phyloP scores from a whole-genome alignment of 53 echinoderm and acorn worm genomes.

The Temnopleurus reevesii region DNA sequence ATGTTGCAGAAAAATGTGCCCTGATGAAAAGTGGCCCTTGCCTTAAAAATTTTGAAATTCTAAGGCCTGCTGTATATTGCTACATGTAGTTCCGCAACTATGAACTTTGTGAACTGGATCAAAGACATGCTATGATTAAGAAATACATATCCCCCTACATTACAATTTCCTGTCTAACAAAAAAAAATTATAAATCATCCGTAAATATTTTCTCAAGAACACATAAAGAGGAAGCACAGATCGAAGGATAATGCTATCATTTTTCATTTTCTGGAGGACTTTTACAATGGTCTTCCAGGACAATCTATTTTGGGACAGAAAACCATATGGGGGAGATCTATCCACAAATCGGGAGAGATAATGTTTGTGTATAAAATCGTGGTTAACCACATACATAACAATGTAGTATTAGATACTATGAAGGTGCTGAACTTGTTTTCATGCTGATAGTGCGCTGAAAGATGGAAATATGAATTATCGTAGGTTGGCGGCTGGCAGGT shows the following conservation, averaged over 20 bases:
- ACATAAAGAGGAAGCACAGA: neutral
- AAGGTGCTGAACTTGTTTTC: neutral
- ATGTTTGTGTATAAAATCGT: neutral
- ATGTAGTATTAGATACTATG: neutral
- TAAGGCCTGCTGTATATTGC: too few relatives aligned
- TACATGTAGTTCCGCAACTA: neutral
- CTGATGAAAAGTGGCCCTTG: too few relatives aligned
- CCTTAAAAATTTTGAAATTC: too few relatives aligned
- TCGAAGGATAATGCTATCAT: neutral
- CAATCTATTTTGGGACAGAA: slow-evolving; percentile 5
- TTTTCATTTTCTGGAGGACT: neutral
- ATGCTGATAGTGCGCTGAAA: neutral
- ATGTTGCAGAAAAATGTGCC: too few relatives aligned
- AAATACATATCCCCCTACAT: neutral
- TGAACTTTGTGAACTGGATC: neutral
- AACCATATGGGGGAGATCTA: neutral
- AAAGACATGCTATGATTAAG: neutral
- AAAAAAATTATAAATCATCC: neutral
- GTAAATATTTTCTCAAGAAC: neutral
- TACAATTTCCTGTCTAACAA: neutral
- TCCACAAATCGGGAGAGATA: too few relatives aligned
- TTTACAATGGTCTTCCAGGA: neutral
- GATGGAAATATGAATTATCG: neutral
- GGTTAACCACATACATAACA: slow-evolving; percentile 5
- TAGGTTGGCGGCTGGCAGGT: neutral